Evolutionary conservation across 2,113 vertebrate species (phyloP).

Genomic region (Dascyllus trimaculatus): DNA sequence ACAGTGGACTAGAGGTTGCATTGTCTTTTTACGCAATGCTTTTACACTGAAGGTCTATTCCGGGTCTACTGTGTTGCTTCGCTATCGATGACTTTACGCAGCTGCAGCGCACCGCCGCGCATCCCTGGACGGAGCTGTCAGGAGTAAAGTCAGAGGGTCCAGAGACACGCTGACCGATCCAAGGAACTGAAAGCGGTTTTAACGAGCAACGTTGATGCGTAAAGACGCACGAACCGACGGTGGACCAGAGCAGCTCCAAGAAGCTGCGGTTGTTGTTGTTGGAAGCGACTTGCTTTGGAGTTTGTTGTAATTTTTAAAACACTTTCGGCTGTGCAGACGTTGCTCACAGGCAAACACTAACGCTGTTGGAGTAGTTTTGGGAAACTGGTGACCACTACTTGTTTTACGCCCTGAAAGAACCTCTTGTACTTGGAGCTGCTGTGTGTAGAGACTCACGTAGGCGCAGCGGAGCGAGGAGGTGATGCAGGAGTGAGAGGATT

Average conservation of each 20-base stretch:
- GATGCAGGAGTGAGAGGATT: constrained; percentile 38
- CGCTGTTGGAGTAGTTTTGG: background rate
- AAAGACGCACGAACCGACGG: background rate
- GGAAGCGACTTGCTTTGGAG: constrained; percentile 40
- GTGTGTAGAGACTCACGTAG: background rate
- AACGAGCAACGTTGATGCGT: background rate
- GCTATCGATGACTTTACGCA: constrained; percentile 24
- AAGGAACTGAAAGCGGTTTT: background rate
- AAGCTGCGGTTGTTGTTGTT: constrained; percentile 4
- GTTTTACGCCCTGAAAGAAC: no score
- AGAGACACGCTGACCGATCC: background rate
- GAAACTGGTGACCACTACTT: background rate
- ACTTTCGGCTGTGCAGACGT: constrained; percentile 19
- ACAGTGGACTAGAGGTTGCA: no score
- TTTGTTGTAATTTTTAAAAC: constrained; percentile 37
- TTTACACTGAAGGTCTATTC: constrained; percentile 3
- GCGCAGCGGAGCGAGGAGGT: constrained; percentile 24
- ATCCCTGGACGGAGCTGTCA: constrained; percentile 54
- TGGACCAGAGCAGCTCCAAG: background rate
- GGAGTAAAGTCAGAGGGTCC: constrained; percentile 11
- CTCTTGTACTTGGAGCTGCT: background rate
- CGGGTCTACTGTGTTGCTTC: background rate
- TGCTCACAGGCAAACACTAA: background rate
- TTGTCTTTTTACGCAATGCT: background rate
- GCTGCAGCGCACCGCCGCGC: constrained; percentile 40